phyloP scores from a whole-genome alignment of 2,113 vertebrate species.

The Pyrgilauda ruficollis region DNA sequence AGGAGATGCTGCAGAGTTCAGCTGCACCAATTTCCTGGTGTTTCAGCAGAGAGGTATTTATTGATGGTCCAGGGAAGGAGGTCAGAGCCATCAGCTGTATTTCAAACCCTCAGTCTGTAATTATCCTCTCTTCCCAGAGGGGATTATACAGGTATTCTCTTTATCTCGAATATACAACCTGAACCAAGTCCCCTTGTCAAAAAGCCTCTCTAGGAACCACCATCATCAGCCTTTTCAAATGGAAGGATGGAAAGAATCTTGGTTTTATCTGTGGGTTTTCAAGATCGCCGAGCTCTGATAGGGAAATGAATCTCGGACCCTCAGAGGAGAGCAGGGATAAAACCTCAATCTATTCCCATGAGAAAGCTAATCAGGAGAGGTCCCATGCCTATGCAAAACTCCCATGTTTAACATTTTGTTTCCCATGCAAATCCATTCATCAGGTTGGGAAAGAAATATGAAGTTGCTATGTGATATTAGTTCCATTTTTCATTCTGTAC shows the following conservation, averaged over 20 bases:
- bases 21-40: conserved; percentile 36
- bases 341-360: conserved; percentile 15
- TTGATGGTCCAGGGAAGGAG: conserved; percentile 47
- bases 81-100: conserved; percentile 59
- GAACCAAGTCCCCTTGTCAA: conserved; percentile 31
- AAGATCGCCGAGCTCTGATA: conserved; percentile 6
- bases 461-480: not conserved
- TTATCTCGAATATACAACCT: conserved; percentile 58
- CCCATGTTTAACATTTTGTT: not conserved
- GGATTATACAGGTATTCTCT: conserved; percentile 63
- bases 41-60: conserved; percentile 64
- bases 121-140: conserved; percentile 60
- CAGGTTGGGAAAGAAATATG: not conserved
- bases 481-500: not conserved
- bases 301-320: conserved; percentile 1
- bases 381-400: conserved; percentile 46
- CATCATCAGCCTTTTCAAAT: conserved; percentile 33
- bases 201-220: conserved; percentile 47
- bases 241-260: conserved; percentile 51
- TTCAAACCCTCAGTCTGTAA: conserved; percentile 46
- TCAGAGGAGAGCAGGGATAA: not conserved
- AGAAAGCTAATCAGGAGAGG: conserved; percentile 22
- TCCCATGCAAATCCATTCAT: conserved; percentile 47
- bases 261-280: conserved; percentile 32
- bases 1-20: conserved; percentile 48